Conservation (phyloP, 2,888 invertebrate genomes). For the Heliconius charithonia region DNA sequence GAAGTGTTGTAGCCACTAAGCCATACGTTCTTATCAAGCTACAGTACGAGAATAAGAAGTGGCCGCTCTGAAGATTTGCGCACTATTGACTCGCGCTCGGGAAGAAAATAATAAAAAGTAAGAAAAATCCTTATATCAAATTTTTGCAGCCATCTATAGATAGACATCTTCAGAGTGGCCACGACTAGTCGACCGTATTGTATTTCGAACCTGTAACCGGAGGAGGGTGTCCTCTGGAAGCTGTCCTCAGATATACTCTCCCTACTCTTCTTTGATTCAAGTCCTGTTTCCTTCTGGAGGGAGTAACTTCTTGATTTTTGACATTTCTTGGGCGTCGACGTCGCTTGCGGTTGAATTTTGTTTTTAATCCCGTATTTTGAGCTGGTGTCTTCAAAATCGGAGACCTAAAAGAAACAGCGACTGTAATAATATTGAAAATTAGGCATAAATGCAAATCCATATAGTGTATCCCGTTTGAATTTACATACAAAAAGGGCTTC, state of each 20-base stretch:
- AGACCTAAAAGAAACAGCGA: constrained; percentile 58
- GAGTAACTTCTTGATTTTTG: constrained; percentile 63
- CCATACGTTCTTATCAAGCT: too few species aligned
- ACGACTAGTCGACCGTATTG: neutral
- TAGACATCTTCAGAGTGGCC: neutral
- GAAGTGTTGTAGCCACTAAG: too few species aligned
- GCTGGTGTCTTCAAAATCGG: constrained; percentile 72
- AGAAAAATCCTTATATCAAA: too few species aligned
- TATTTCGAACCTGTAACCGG: constrained; percentile 53
- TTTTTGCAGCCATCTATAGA: neutral
- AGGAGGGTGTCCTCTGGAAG: constrained; percentile 59
- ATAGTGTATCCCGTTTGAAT: too few species aligned
- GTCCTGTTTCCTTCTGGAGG: constrained; percentile 55
- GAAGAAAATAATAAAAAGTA: too few species aligned
- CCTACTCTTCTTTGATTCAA: constrained; percentile 46
- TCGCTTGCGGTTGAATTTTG: constrained; percentile 59
- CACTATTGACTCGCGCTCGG: too few species aligned
- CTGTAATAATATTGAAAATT: too few species aligned
- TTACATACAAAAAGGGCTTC: too few species aligned
- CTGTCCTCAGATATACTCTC: constrained; percentile 60
- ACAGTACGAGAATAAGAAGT: too few species aligned
- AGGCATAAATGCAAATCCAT: too few species aligned
- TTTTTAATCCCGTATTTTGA: constrained; percentile 64
- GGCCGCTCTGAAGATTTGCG: too few species aligned
- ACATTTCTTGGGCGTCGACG: constrained; percentile 65